Conservation (phyloP, 1,140 invertebrate genomes). For the Drosophila nannoptera region DNA sequence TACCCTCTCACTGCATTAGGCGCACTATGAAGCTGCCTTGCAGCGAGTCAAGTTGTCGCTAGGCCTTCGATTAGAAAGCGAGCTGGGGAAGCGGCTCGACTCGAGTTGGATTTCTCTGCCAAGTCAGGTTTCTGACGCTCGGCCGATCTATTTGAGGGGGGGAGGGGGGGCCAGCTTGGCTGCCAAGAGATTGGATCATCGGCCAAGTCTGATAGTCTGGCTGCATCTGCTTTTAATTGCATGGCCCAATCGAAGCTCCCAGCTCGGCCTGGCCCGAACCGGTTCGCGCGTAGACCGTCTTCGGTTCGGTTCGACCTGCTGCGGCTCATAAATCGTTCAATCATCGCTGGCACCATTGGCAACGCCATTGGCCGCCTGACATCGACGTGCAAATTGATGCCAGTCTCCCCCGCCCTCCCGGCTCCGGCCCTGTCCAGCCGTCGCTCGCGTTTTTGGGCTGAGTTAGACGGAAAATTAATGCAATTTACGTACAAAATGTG, state of each 20-base stretch:
- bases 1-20: too few species aligned
- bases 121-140: too few species aligned
- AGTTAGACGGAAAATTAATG: conserved; percentile 66
- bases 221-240: conserved; percentile 66
- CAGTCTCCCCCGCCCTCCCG: too few species aligned
- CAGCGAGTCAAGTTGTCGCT: too few species aligned
- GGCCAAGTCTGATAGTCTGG: not conserved
- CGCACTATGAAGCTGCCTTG: too few species aligned
- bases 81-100: too few species aligned
- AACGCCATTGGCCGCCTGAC: conserved; percentile 52
- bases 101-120: too few species aligned
- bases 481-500: conserved; percentile 73
- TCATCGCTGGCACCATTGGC: conserved; percentile 70
- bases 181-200: too few species aligned
- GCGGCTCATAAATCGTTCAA: conserved; percentile 67
- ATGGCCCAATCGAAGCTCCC: conserved; percentile 62
- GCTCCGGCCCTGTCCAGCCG: not conserved
- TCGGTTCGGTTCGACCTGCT: conserved; percentile 12
- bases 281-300: conserved; percentile 21
- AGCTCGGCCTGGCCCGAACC: conserved; percentile 12
- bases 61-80: too few species aligned
- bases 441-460: not conserved
- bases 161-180: too few species aligned
- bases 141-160: too few species aligned
- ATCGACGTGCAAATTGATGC: conserved; percentile 32